Conservation (phyloP, 2,888 invertebrate species). For the Xestia xanthographa region DNA sequence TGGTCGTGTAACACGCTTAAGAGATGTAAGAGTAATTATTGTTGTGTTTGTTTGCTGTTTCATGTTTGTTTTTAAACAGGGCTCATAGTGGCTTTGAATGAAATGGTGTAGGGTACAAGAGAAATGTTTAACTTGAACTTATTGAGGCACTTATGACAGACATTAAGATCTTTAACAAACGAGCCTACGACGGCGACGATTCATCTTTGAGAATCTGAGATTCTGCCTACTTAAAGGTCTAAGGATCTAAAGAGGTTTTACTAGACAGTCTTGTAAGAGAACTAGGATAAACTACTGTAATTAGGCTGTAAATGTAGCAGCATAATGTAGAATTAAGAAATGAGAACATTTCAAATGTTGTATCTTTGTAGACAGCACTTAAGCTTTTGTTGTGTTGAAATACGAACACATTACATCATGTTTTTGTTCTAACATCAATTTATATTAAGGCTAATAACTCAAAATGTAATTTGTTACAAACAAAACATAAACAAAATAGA, state of each 20-base stretch:
- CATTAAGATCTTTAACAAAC: slow-evolving; percentile 6
- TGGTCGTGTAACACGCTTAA: slow-evolving; percentile 68
- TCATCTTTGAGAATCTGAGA: background rate
- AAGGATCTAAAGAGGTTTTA: background rate
- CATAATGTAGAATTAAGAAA: slow-evolving; percentile 4
- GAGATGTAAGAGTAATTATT: slow-evolving; percentile 60
- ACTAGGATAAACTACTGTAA: background rate
- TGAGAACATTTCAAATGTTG: background rate
- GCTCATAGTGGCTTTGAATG: slow-evolving; percentile 20
- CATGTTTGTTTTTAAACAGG: slow-evolving; percentile 33
- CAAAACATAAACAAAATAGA: slow-evolving; percentile 37
- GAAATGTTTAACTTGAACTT: slow-evolving; percentile 7
- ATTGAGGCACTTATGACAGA: background rate
- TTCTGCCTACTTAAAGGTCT: background rate
- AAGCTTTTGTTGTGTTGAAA: background rate
- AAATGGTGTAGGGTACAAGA: slow-evolving; percentile 6
- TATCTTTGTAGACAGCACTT: background rate
- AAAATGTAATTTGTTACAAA: slow-evolving; percentile 21
- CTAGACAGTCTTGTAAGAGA: background rate
- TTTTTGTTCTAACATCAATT: slow-evolving; percentile 17
- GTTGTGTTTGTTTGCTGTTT: slow-evolving; percentile 37
- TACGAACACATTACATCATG: background rate
- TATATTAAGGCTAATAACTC: slow-evolving; percentile 13
- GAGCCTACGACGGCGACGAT: background rate
- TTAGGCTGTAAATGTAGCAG: slow-evolving; percentile 7